phyloP scores from a whole-genome alignment of 2,888 invertebrate genomes.

The Cerceris ruficornis region DNA sequence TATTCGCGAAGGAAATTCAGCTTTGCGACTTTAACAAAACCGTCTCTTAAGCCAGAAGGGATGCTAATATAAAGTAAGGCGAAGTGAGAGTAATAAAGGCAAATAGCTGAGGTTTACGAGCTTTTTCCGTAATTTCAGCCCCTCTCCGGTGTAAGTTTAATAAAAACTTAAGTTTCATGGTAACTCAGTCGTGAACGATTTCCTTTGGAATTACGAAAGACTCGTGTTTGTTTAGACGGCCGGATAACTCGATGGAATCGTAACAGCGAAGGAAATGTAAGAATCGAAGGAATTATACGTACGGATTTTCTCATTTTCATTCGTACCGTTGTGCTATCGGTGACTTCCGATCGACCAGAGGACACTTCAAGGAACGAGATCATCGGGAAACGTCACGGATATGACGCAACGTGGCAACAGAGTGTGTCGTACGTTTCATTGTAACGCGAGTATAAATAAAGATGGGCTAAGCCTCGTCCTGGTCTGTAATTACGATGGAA shows the following conservation, averaged over 20 bases:
- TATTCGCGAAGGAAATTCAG: too few species aligned
- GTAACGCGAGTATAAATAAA: constrained; percentile 75
- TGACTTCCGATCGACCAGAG: too few species aligned
- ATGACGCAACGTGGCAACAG: constrained; percentile 42
- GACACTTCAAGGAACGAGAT: not conserved
- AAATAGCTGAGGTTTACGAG: constrained; percentile 29
- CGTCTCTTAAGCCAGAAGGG: constrained; percentile 9
- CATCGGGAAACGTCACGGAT: not conserved
- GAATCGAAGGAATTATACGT: not conserved
- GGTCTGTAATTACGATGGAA: constrained; percentile 77
- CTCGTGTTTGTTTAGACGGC: not conserved
- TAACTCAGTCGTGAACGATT: not conserved
- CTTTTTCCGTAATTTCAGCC: constrained; percentile 14
- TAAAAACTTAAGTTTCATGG: constrained; percentile 30
- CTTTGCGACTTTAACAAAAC: not conserved
- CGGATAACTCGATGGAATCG: too few species aligned
- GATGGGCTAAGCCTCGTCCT: constrained; percentile 73
- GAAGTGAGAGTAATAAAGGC: constrained; percentile 12
- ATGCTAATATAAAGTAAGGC: constrained; percentile 12
- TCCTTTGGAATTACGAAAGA: not conserved
- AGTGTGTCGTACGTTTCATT: constrained; percentile 52
- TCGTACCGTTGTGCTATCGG: not conserved
- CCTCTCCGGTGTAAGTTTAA: constrained; percentile 14
- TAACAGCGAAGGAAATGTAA: too few species aligned
- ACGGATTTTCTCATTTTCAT: not conserved